phyloP scores from a whole-genome alignment of 2,888 invertebrate species.

The Ceriagrion tenellum region DNA sequence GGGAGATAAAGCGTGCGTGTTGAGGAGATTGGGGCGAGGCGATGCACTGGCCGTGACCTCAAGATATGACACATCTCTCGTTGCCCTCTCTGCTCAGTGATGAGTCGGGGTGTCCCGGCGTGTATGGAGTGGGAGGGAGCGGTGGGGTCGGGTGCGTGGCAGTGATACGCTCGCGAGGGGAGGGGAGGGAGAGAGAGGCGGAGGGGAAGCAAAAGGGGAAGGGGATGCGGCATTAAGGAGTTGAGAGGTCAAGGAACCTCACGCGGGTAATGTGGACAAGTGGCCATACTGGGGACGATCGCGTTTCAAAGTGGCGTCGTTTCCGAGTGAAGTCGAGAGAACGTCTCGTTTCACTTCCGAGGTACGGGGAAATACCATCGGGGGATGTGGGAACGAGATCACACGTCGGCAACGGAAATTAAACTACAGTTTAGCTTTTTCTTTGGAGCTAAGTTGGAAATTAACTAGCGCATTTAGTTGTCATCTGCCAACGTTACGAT shows the following conservation, averaged over 20 bases:
- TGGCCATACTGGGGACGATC: not conserved
- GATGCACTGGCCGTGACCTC: not conserved
- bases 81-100: not conserved
- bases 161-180: not conserved
- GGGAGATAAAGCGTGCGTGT: not conserved
- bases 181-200: not conserved
- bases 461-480: too few species aligned
- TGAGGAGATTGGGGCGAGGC: not conserved
- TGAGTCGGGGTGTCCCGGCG: not conserved
- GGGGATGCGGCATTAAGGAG: not conserved
- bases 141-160: not conserved
- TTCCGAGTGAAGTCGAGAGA: not conserved
- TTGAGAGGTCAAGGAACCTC: not conserved
- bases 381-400: not conserved
- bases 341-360: not conserved
- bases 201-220: too few species aligned
- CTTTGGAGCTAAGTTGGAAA: too few species aligned
- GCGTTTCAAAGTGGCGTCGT: not conserved
- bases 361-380: not conserved
- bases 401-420: too few species aligned
- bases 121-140: not conserved
- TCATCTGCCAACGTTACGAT: too few species aligned
- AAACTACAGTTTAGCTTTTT: too few species aligned
- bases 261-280: not conserved
- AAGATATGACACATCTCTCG: not conserved